These are phyloP conservation scores for Caenorhabditis sp. DNA, from an alignment of 2,888 invertebrate species.

Conservation along the genomic window DNA sequence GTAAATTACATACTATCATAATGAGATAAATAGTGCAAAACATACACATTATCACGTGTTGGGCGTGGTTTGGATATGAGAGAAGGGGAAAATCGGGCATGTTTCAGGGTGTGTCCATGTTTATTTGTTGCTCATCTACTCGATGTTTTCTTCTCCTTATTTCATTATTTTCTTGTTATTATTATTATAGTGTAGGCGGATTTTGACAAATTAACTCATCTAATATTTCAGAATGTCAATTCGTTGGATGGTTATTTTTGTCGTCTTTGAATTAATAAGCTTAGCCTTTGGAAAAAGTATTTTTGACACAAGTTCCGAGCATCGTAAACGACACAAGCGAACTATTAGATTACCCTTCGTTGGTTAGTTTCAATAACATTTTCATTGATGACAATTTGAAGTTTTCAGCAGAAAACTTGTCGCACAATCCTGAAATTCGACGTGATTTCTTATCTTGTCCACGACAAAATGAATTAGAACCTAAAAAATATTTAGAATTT, in stretches of 20 bases:
- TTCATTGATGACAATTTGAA: too few relatives aligned
- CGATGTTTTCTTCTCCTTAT: conserved; percentile 9
- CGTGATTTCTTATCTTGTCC: conserved; percentile 26
- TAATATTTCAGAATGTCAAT: neutral
- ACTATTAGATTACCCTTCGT: conserved; percentile 11
- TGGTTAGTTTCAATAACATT: neutral
- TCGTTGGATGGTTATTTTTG: neutral
- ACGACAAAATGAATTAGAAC: conserved; percentile 14
- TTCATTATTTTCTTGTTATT: conserved; percentile 5
- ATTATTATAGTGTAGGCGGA: neutral
- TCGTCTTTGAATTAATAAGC: neutral
- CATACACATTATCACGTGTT: neutral
- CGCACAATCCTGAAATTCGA: conserved; percentile 7
- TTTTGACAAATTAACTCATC: too few relatives aligned
- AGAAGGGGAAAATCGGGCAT: neutral
- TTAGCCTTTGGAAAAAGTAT: neutral
- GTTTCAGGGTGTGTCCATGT: conserved; percentile 2
- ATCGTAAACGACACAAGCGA: conserved; percentile 31
- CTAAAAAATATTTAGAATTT: conserved; percentile 20
- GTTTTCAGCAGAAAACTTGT: neutral
- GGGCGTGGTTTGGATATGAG: neutral
- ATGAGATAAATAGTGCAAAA: too few relatives aligned
- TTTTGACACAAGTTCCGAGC: conserved; percentile 10
- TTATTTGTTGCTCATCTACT: conserved; percentile 15
- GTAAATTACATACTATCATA: too few relatives aligned